These are phyloP conservation scores for Pampus argenteus DNA, from an alignment of 2,797 vertebrate species.

Conservation along the genomic window DNA sequence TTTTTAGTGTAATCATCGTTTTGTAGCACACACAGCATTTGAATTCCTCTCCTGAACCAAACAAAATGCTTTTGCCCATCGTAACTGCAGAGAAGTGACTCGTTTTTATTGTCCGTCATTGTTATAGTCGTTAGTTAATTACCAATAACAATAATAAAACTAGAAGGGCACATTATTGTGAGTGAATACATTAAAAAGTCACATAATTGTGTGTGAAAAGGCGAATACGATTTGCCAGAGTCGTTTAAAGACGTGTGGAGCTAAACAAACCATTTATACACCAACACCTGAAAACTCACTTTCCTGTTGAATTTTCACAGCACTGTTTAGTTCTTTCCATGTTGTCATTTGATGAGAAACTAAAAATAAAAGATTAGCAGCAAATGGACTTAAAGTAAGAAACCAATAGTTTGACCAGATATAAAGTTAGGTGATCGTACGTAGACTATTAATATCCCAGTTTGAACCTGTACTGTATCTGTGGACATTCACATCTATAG, in stretches of 20 bases:
- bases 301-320: slow-evolving; percentile 35
- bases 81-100: neutral
- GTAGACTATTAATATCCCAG: slow-evolving; percentile 51
- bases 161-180: neutral
- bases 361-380: slow-evolving; percentile 44
- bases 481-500: slow-evolving; percentile 79
- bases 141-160: neutral
- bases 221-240: slow-evolving; percentile 10
- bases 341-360: slow-evolving; percentile 11
- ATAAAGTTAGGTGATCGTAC: slow-evolving; percentile 44
- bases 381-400: slow-evolving; percentile 51
- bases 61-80: neutral
- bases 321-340: slow-evolving; percentile 29
- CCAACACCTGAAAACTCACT: slow-evolving; percentile 21
- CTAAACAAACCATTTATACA: slow-evolving; percentile 10
- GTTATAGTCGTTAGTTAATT: neutral
- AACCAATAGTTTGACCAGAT: slow-evolving; percentile 49
- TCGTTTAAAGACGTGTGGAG: slow-evolving; percentile 23
- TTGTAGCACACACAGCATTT: neutral
- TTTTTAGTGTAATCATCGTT: slow-evolving; percentile 58
- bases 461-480: slow-evolving; percentile 45
- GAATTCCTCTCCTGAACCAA: no score
- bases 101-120: neutral
- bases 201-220: slow-evolving; percentile 8
- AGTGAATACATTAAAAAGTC: slow-evolving; percentile 6